Percentiles rank a stretch among this genome's conserved stretches.
These are phyloP conservation scores for Lanistes nyassanus DNA, from an alignment of 1,140 invertebrate species.

Conservation along the genomic window DNA sequence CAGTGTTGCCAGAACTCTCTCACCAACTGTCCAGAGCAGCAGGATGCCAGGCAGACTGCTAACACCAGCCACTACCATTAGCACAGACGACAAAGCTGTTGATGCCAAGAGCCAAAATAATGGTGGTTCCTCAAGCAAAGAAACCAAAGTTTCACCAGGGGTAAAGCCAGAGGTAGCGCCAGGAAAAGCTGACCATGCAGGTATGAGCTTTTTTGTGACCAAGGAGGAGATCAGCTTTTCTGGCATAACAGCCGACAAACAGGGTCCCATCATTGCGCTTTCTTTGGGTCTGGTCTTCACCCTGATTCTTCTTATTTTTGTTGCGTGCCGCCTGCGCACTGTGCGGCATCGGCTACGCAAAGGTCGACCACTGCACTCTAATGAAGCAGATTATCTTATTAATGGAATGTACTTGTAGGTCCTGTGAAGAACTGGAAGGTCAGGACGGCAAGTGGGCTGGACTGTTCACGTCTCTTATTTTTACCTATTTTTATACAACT, in stretches of 20 bases:
- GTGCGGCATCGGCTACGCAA: slow-evolving; percentile 79
- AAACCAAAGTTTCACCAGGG: slow-evolving; percentile 4
- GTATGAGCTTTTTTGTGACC: slow-evolving; percentile 26
- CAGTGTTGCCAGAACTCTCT: neutral
- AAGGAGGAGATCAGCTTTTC: slow-evolving; percentile 46
- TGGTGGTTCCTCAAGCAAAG: neutral
- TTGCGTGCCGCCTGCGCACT: slow-evolving; percentile 82
- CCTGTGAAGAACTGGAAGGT: neutral
- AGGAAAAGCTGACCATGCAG: neutral
- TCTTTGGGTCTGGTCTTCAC: slow-evolving; percentile 80
- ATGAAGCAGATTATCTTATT: slow-evolving; percentile 95
- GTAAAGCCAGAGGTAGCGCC: neutral
- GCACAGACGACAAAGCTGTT: neutral
- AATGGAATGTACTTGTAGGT: slow-evolving; percentile 94
- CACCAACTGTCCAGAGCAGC: neutral
- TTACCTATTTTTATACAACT: neutral
- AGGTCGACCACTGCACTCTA: slow-evolving; percentile 85
- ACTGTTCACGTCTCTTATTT: neutral
- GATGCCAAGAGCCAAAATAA: slow-evolving; percentile 1
- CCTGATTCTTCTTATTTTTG: slow-evolving; percentile 78
- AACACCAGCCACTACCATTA: neutral
- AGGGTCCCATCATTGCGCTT: slow-evolving; percentile 85
- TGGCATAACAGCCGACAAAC: slow-evolving; percentile 43
- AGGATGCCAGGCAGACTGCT: neutral
- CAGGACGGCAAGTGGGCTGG: neutral